Percentiles rank a stretch among this genome's conserved stretches.
Evolutionary conservation across 2,888 invertebrate genomes (phyloP).

Genomic region (Ormyrus pomaceus): DNA sequence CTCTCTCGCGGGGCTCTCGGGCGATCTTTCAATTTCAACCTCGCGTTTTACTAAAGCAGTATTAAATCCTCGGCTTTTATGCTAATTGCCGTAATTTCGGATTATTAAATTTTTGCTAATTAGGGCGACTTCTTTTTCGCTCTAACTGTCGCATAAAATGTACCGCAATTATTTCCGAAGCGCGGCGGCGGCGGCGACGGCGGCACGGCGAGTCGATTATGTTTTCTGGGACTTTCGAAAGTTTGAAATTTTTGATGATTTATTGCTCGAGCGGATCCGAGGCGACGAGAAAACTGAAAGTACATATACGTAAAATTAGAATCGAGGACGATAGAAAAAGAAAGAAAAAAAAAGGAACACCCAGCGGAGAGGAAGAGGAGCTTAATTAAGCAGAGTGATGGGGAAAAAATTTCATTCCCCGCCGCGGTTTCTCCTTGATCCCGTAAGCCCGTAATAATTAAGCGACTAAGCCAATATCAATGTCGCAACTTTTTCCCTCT

Average conservation of each 20-base stretch:
- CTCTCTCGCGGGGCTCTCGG: background rate
- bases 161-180: background rate
- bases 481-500: slow-evolving; percentile 28
- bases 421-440: slow-evolving; percentile 9
- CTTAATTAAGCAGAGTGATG: slow-evolving; percentile 3
- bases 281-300: background rate
- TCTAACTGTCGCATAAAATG: background rate
- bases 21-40: background rate
- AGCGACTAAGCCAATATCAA: background rate
- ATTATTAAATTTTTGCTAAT: background rate
- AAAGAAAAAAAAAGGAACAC: slow-evolving; percentile 4
- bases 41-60: background rate
- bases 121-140: background rate
- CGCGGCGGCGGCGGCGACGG: background rate
- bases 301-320: too few relatives aligned
- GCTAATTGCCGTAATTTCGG: too few relatives aligned
- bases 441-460: background rate
- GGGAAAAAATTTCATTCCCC: too few relatives aligned
- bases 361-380: background rate
- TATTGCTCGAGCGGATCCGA: background rate
- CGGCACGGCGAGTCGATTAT: background rate
- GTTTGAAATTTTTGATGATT: slow-evolving; percentile 26
- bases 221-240: slow-evolving; percentile 29
- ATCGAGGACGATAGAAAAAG: too few relatives aligned
- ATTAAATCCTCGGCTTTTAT: background rate